Evolutionary conservation across 2,797 vertebrate genomes (phyloP), one percentile per base, ranked within the genome.

Genomic region (Enteromius trimaculatus): DNA sequence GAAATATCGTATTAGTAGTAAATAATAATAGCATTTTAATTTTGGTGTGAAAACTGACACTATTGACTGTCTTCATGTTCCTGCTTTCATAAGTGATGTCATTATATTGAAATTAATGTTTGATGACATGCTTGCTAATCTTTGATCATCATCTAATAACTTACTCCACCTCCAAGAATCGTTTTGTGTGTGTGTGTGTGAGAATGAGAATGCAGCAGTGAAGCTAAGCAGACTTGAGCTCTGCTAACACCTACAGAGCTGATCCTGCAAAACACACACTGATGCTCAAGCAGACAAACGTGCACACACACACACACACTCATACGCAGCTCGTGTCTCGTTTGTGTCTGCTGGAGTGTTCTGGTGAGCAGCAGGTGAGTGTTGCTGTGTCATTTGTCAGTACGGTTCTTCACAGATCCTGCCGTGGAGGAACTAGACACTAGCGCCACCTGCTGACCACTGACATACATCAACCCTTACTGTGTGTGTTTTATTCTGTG

Each of bases 381-480:
- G 62, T 79, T 34, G 60, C 60, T 78, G 62, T 47, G 47, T 78
- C 42, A 78, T 26, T 55, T 37, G 1, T 75, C 47, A 21, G 37
- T 3, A 16, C 1, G 17, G 29, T 29, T 37, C 49, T 72, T 29
- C 44, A 34, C 75, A 64, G 31, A 75, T 69, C 47, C 21, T 44
- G 11, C n/a, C 34, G 60, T 39, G 42, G 26, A 44, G 6, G 55
- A 60, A 60, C 23, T 26, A 14, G 58, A 60, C 23, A 44, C 26
- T 44, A 66, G 70, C 34, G 76, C 79, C 84, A 82, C 80, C 88
- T 88, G 71, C 47, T 86, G 87, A 60, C 77, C 47, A 37, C 26
- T 8, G 17, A 31, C 26, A 49, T 21, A 51, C 80, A 84, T 19
- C 8, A 64, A 8, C 19, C 26, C 3, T 9, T 29, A 60, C 55